Conservation (phyloP, 2,113 vertebrate genomes). For the Plestiodon gilberti region DNA sequence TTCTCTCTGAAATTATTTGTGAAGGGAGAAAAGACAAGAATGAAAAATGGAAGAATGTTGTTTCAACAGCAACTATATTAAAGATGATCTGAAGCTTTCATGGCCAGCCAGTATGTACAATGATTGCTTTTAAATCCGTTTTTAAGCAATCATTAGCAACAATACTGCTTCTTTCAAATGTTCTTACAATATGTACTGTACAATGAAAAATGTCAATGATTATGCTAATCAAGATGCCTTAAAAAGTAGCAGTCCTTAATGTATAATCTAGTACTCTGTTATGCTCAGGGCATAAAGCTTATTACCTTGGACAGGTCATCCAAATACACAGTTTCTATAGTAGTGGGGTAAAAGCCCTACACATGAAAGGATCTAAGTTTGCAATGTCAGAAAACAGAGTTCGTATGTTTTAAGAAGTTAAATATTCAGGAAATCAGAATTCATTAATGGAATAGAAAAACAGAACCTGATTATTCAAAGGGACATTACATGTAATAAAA, state of each 20-base stretch:
- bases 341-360: background rate
- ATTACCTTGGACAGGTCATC: background rate
- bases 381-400: background rate
- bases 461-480: background rate
- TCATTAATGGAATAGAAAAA: background rate
- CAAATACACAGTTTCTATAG: background rate
- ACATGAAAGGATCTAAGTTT: background rate
- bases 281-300: background rate
- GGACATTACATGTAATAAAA: background rate
- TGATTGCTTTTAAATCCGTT: no score
- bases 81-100: no score
- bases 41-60: background rate
- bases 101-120: no score
- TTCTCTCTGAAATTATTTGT: constrained; percentile 67
- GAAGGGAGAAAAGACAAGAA: constrained; percentile 18
- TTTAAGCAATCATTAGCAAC: no score
- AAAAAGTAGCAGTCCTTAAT: background rate
- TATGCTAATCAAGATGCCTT: background rate
- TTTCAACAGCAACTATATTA: constrained; percentile 6
- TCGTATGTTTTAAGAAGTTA: background rate
- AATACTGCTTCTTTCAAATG: background rate
- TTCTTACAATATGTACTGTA: background rate
- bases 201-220: background rate
- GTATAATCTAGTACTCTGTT: background rate
- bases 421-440: background rate